These are phyloP conservation scores for Orbicella faveolata DNA, from an alignment of 64 coral and sea anemone species.

Conservation along the genomic window DNA sequence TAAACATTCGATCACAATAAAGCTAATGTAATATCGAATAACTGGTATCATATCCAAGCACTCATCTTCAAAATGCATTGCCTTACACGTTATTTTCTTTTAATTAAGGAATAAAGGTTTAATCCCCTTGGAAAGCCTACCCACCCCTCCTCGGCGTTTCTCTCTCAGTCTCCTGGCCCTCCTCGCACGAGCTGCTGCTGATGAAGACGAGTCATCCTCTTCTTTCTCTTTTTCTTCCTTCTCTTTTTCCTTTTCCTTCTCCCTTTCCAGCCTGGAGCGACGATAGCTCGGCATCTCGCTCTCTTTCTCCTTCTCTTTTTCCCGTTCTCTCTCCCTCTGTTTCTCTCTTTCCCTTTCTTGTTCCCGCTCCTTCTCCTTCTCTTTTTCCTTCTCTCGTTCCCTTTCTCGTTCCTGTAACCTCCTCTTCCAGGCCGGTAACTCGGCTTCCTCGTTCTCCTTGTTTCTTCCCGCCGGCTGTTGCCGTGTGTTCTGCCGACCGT, in stretches of 20 bases:
- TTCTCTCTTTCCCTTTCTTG: conserved; percentile 68
- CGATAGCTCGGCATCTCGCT: conserved; percentile 58
- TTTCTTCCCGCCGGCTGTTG: conserved; percentile 16
- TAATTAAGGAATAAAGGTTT: no score
- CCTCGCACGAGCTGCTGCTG: conserved; percentile 49
- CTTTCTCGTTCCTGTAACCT: conserved; percentile 72
- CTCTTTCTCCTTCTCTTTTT: conserved; percentile 85
- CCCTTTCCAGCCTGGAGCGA: neutral
- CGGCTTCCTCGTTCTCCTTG: conserved; percentile 78
- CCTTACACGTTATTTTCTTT: no score
- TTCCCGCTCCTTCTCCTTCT: conserved; percentile 67
- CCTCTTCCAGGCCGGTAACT: conserved; percentile 68
- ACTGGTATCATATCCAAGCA: no score
- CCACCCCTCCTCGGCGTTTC: conserved; percentile 71
- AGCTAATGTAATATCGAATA: no score
- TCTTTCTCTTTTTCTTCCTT: conserved; percentile 61
- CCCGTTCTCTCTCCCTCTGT: conserved; percentile 60
- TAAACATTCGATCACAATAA: no score
- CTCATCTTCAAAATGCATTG: no score
- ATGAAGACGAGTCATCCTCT: conserved; percentile 32
- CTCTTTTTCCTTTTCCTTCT: conserved; percentile 33
- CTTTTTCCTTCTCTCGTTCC: conserved; percentile 51
- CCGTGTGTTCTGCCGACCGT: conserved; percentile 3
- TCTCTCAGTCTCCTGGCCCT: conserved; percentile 70
- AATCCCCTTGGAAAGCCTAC: neutral